Evolutionary conservation across 2,797 vertebrate species (phyloP).

Genomic region (Uromys caudimaculatus): DNA sequence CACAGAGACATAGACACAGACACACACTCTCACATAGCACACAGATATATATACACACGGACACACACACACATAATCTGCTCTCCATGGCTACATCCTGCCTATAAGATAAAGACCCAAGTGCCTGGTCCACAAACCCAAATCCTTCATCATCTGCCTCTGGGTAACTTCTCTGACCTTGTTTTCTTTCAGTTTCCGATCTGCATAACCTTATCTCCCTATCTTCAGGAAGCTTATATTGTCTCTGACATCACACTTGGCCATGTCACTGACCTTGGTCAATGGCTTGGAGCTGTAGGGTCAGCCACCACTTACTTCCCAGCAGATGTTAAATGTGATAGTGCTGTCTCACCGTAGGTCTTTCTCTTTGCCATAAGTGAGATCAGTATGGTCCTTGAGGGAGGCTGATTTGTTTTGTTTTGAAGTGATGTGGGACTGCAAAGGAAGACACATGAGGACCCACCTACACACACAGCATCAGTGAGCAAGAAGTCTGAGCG

Average conservation of each 20-base stretch:
- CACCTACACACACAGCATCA: not conserved
- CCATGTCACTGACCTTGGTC: not conserved
- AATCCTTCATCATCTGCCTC: not conserved
- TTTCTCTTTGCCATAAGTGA: slow-evolving; percentile 13
- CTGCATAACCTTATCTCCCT: not conserved
- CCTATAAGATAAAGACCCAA: not conserved
- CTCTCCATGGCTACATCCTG: not conserved
- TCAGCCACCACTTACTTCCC: not conserved
- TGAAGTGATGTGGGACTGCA: not conserved
- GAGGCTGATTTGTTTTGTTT: not conserved
- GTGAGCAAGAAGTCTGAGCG: not conserved
- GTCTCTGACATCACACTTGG: not conserved
- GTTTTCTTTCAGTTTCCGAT: not conserved
- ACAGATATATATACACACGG: not conserved
- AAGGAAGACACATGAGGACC: not conserved
- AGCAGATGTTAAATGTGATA: not conserved
- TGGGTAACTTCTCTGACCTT: not conserved
- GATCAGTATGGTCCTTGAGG: not conserved
- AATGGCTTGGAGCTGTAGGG: not conserved
- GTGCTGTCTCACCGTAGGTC: not conserved
- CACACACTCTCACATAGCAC: not conserved
- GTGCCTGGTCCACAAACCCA: not conserved
- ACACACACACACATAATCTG: not conserved
- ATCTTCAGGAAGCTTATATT: slow-evolving; percentile 5
- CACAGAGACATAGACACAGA: too few relatives aligned